Evolutionary conservation across 2,797 vertebrate genomes (phyloP).

Genomic region (Peromyscus melanophrys): DNA sequence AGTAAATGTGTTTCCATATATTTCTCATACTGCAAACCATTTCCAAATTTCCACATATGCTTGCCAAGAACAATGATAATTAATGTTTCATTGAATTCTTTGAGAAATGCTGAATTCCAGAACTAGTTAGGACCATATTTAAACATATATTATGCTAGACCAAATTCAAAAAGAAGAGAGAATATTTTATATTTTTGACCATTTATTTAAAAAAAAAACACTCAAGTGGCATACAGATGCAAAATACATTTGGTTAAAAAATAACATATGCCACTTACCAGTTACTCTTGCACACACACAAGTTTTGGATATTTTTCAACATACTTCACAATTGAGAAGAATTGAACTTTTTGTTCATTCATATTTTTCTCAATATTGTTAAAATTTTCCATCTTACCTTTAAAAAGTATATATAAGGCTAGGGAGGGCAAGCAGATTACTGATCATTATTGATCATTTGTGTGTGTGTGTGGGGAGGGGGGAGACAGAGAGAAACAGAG

Average conservation of each 20-base stretch:
- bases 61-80: conserved; percentile 84
- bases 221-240: conserved; percentile 22
- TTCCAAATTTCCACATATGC: conserved; percentile 77
- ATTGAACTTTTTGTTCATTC: conserved; percentile 1
- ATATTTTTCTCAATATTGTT: neutral
- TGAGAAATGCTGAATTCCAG: conserved; percentile 76
- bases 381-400: neutral
- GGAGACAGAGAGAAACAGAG: neutral
- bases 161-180: conserved; percentile 62
- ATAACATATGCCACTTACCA: neutral
- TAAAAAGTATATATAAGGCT: neutral
- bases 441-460: neutral
- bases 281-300: neutral
- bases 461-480: neutral
- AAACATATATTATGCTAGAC: conserved; percentile 75
- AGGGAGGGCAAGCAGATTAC: neutral
- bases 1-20: conserved; percentile 71
- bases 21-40: conserved; percentile 68
- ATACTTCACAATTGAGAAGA: neutral
- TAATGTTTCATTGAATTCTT: conserved; percentile 81
- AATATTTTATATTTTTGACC: conserved; percentile 70
- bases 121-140: conserved; percentile 49
- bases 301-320: neutral
- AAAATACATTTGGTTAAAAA: conserved; percentile 65
- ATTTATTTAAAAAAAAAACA: conserved; percentile 40